Conservation (phyloP, 2,797 vertebrate genomes). For the Coracias cyanogaster region DNA sequence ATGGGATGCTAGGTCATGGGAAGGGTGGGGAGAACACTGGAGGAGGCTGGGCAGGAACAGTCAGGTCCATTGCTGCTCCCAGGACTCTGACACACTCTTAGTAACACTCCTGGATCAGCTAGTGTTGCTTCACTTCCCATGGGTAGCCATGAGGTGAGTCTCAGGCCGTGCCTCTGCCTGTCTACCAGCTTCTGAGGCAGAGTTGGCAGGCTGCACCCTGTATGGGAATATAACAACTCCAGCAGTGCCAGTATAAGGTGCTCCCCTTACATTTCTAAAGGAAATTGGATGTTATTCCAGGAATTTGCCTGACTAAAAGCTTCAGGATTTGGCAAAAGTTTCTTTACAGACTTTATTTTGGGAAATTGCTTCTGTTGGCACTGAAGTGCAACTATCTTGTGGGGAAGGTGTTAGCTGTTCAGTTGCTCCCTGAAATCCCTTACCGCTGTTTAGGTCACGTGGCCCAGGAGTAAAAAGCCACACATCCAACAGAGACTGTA, state of each 20-base stretch:
- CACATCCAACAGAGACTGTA: not conserved
- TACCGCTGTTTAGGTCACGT: not conserved
- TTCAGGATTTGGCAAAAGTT: not conserved
- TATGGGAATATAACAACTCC: not conserved
- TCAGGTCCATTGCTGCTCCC: not conserved
- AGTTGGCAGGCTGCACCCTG: not conserved
- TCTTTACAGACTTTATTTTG: not conserved
- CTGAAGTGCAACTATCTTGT: not conserved
- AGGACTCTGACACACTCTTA: not conserved
- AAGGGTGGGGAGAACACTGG: too few species aligned
- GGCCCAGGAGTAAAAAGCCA: not conserved
- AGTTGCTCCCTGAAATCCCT: not conserved
- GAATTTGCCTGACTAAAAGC: not conserved
- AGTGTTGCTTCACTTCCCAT: not conserved
- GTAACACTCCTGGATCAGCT: not conserved
- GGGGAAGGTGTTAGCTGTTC: not conserved
- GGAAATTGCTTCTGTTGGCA: not conserved
- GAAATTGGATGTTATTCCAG: not conserved
- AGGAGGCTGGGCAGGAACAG: not conserved
- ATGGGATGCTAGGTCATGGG: too few species aligned
- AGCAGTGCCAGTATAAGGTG: accelerated
- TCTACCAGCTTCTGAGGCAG: not conserved
- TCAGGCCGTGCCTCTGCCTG: not conserved
- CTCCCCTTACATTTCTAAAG: not conserved
- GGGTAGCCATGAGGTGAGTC: not conserved